Conservation (phyloP, 2,113 vertebrate species). For the Entomyzon cyanotis region DNA sequence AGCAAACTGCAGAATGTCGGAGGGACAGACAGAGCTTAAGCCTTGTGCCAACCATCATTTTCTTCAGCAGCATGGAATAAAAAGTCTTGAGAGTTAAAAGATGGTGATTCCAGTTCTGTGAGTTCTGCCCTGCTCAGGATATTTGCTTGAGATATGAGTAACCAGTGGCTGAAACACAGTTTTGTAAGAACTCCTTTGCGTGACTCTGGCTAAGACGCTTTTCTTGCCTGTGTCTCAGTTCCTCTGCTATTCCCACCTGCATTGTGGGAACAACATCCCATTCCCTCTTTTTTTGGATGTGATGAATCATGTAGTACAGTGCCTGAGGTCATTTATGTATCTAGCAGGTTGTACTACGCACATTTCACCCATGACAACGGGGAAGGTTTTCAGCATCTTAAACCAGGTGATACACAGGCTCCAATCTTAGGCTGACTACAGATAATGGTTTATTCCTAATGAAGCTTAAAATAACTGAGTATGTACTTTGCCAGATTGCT, state of each 20-base stretch:
- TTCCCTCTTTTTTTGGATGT: background rate
- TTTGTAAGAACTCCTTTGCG: background rate
- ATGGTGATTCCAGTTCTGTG: background rate
- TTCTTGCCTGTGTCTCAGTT: background rate
- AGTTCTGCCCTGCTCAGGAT: background rate
- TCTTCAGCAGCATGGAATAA: background rate
- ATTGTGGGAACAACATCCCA: background rate
- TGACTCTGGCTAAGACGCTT: background rate
- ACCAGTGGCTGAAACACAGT: background rate
- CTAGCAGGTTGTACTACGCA: background rate
- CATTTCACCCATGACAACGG: background rate
- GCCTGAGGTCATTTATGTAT: background rate
- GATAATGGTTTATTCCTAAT: background rate
- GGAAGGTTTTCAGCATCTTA: background rate
- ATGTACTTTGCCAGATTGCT: background rate
- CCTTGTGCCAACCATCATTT: background rate
- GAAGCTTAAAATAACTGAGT: background rate
- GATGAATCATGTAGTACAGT: background rate
- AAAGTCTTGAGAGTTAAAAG: background rate
- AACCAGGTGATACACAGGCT: background rate
- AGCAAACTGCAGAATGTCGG: background rate
- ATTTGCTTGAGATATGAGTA: background rate
- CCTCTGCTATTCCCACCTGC: background rate
- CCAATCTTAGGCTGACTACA: background rate
- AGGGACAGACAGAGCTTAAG: background rate